Evolutionary conservation across 2,888 invertebrate genomes (phyloP), one percentile per base, ranked within the genome.

Genomic region (Nomada goodeniana): DNA sequence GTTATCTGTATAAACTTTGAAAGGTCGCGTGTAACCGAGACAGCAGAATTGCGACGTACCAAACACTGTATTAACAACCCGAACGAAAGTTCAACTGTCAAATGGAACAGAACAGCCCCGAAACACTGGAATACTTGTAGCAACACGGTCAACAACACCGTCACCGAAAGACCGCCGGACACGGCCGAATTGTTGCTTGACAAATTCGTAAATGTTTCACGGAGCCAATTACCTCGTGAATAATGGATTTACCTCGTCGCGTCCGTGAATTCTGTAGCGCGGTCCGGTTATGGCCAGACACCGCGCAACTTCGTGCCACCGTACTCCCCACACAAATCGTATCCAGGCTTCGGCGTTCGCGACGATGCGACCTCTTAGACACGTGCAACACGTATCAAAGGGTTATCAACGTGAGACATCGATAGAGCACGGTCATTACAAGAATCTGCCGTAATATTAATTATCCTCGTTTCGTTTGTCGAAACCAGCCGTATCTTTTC

Each of bases 201-300:
- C 20, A 59, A 47, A 57, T 47, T 68, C 47, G 50, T 13, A 57
- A 74, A 47, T 57, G 67, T 57, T 74, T 23, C 55, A 18, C 57
- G 44, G 65, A 18, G 10, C 23, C 67, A 57, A 74, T 67, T 57
- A 44, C 13, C 9, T 18, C 4, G 57, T 57, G 74, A 47, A 68
- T 74, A 44, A 74, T 59, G 50, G 18, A 47, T 68, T 67, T 74
- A 47, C 67, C 18, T 2, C 18, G 20, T 36, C 15, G 15, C 20
- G 61, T 50, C 11, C n/a, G 15, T 26, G 52, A 44, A 53, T 59
- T 69, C 70, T 71, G 65, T 70, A 71, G 70, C 70, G 53, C 47
- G 26, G 47, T 60, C 36, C 47, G 42, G 52, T 47, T 65, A 60
- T 60, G 53, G 70, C 53, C 76, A 71, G 76, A 47, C 76, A 36